Percentiles rank a stretch among this genome's conserved stretches.
These are phyloP conservation scores for Pardalotus punctatus DNA, from an alignment of 2,113 vertebrate genomes.

Conservation along the genomic window DNA sequence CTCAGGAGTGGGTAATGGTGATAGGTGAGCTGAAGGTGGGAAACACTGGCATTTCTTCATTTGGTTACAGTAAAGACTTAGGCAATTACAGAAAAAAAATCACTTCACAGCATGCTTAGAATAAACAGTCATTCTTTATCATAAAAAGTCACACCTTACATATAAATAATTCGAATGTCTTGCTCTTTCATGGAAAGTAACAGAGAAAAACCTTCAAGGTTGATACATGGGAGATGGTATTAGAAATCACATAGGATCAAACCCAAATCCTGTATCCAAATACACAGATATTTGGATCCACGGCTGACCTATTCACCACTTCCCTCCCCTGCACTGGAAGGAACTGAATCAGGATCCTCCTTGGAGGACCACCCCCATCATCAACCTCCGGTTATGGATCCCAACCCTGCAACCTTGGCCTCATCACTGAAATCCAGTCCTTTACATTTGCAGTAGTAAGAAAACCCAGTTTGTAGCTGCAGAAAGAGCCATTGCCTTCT, in stretches of 20 bases:
- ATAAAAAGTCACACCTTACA: not conserved
- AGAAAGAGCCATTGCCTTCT: not conserved
- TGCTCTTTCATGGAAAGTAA: slow-evolving; percentile 87
- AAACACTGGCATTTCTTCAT: not conserved
- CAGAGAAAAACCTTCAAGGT: slow-evolving; percentile 71
- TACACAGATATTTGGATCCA: not conserved
- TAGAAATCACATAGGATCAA: not conserved
- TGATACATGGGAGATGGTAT: slow-evolving; percentile 43
- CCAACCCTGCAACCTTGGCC: not conserved
- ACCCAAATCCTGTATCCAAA: not conserved
- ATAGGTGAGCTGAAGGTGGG: not conserved
- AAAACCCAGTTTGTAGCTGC: not conserved
- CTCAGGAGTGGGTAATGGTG: not conserved
- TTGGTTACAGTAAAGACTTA: not conserved
- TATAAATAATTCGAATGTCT: slow-evolving; percentile 59
- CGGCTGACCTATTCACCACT: not conserved
- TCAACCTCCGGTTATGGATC: not conserved
- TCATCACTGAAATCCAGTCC: not conserved
- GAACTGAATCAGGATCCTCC: not conserved
- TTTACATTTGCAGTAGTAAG: not conserved
- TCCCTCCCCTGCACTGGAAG: not conserved
- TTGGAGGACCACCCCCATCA: slow-evolving; percentile 19
- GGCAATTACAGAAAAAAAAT: not conserved
- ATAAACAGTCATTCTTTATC: slow-evolving; percentile 17
- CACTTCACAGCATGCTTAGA: not conserved